Base-by-base conservation (phyloP, 2,888 invertebrate genomes). In the Aphidius colemani region DNA sequence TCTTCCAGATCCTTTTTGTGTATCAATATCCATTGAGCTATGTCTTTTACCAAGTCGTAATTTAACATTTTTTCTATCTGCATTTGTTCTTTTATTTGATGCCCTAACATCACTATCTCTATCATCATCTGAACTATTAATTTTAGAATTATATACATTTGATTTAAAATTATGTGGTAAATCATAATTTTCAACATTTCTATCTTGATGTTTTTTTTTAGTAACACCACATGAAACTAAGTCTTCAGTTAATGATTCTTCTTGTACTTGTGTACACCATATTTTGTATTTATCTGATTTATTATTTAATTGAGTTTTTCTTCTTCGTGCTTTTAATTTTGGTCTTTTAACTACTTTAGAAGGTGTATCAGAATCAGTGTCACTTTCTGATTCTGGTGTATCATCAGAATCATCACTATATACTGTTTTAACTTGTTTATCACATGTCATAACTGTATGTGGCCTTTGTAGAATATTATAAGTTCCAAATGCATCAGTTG, bases 211-310 rank as follows among this genome's bases (percentile, higher is more conserved):
- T 80, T 86, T 86, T 78, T 84, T 88, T 82, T 83, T 86, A 75
- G 89, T 88, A 8, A 94, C 93, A 81, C 90, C 92, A 82, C 92
- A 92, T 50, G 88, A 88, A 9, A 89, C 88, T 83, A 95, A 86
- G 72, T 92, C 90, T 77, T 93, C 91, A 40, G 91, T 89, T 59
- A 95, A 82, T 0, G 90, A 86, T 71, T 94, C 93, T 78, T 94
- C 94, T 84, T 93, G 89, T n/a, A 86, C 81, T 67, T 86, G 85
- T 2, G 84, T 83, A 70, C 86, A 85, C 94, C 94, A 95, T 69
- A 94, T 87, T 80, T 91, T 91, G 75, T 93, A 93, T 80, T 90
- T 90, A 64, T 88, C 89, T 67, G 86, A 86, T 18, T 83, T 85
- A 72, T 79, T 59, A 67, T 75, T 84, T 6, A 83, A 80, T 64